Percentiles rank a stretch among this genome's conserved stretches.
These are phyloP conservation scores for Tympanoctomys barrerae DNA, from an alignment of 2,797 vertebrate species.

Conservation along the genomic window DNA sequence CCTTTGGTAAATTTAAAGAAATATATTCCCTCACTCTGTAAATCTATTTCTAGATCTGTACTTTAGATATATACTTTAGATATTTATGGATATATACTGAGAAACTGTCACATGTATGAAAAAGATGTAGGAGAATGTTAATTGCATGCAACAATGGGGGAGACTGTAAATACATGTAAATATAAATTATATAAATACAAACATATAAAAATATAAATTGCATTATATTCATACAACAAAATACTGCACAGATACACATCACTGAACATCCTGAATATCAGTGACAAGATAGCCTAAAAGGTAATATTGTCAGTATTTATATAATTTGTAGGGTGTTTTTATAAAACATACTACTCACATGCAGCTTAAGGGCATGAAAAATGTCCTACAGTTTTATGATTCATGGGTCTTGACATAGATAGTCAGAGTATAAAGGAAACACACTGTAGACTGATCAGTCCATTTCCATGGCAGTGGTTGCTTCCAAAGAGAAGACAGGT, in stretches of 20 bases:
- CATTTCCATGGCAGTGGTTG: neutral
- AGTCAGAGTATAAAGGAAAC: neutral
- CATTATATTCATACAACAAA: neutral
- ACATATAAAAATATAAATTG: neutral
- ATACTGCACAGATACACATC: neutral
- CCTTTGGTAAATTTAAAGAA: neutral
- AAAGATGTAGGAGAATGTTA: neutral
- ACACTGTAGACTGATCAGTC: neutral
- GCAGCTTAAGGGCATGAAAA: neutral
- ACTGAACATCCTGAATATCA: neutral
- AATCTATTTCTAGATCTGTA: neutral
- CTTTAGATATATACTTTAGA: neutral
- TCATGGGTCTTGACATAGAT: neutral
- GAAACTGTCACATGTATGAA: neutral
- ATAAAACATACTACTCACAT: slow-evolving; percentile 17
- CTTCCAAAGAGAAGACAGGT: neutral
- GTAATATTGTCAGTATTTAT: neutral
- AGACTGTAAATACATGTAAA: neutral
- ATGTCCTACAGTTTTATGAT: neutral
- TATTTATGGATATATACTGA: neutral
- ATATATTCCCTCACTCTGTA: neutral
- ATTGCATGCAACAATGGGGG: neutral
- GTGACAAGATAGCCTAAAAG: neutral
- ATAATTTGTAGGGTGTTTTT: neutral
- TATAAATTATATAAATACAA: neutral